These are phyloP conservation scores for Pollenia angustigena DNA, from an alignment of 2,888 invertebrate genomes.

Conservation along the genomic window DNA sequence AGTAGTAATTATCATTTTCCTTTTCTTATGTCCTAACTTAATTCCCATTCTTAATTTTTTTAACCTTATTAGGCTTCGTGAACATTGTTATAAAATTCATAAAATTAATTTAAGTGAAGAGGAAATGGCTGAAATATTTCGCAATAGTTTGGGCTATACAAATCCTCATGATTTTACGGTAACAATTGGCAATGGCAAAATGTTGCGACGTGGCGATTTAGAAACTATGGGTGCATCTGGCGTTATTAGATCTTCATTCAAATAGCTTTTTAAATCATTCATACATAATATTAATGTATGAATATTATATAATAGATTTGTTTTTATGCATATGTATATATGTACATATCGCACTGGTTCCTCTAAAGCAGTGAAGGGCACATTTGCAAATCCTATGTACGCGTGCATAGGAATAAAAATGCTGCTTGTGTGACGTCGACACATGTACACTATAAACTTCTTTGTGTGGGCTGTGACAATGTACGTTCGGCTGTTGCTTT, in stretches of 20 bases:
- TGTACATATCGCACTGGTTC: too few species aligned
- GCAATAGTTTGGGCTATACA: slow-evolving; percentile 72
- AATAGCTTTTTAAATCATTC: slow-evolving; percentile 2
- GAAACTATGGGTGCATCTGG: slow-evolving; percentile 58
- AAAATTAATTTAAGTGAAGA: slow-evolving; percentile 75
- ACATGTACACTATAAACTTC: too few species aligned
- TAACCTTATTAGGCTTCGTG: slow-evolving; percentile 74
- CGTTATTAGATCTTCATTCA: slow-evolving; percentile 53
- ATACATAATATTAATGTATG: too few species aligned
- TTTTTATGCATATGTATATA: too few species aligned
- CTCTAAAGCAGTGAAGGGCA: too few species aligned
- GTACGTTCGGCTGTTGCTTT: too few species aligned
- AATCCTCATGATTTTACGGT: slow-evolving; percentile 74
- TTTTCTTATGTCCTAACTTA: not conserved
- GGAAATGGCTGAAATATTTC: slow-evolving; percentile 75
- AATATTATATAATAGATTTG: too few species aligned
- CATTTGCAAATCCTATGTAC: too few species aligned
- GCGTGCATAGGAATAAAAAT: too few species aligned
- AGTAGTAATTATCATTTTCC: slow-evolving; percentile 62
- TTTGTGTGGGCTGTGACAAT: too few species aligned
- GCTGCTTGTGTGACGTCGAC: too few species aligned
- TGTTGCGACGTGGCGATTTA: slow-evolving; percentile 67
- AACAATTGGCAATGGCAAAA: slow-evolving; percentile 66
- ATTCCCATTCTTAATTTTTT: not conserved
- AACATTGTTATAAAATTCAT: slow-evolving; percentile 76